A percentile compares a stretch with the other conserved stretches of the same genome.
Conservation (phyloP, 2,888 invertebrate species). For the Gastracanthus pulcherrimus region DNA sequence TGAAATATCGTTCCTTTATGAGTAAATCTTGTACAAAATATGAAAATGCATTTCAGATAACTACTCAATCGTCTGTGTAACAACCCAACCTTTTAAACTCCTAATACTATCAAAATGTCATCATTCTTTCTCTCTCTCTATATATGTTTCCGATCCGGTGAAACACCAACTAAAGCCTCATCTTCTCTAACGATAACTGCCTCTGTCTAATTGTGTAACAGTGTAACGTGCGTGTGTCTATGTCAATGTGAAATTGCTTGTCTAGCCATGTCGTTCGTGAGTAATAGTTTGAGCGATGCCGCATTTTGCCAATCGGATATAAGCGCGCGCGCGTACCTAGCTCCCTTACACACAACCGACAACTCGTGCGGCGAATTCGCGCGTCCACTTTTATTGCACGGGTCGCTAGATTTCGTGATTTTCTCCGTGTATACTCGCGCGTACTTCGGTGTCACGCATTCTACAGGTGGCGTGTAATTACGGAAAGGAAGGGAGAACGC, state of each 20-base stretch:
- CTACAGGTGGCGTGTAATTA: conserved; percentile 40
- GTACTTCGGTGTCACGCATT: neutral
- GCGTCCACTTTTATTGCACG: neutral
- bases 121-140: conserved; percentile 1
- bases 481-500: too few species aligned
- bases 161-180: neutral
- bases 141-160: neutral
- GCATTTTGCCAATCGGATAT: too few species aligned
- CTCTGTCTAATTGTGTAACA: conserved; percentile 35
- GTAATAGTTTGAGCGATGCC: neutral
- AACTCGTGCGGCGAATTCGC: conserved; percentile 2
- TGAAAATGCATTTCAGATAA: too few species aligned
- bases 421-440: neutral
- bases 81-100: too few species aligned
- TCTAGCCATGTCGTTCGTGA: conserved; percentile 39
- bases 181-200: conserved; percentile 21
- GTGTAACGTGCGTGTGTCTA: conserved; percentile 36
- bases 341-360: neutral
- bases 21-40: too few species aligned
- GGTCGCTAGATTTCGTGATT: neutral
- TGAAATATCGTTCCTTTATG: too few species aligned
- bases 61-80: too few species aligned
- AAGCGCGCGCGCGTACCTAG: too few species aligned
- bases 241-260: conserved; percentile 44
- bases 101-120: neutral